phyloP scores from a whole-genome alignment of 2,888 invertebrate genomes.

The Platerodrilus igneus region DNA sequence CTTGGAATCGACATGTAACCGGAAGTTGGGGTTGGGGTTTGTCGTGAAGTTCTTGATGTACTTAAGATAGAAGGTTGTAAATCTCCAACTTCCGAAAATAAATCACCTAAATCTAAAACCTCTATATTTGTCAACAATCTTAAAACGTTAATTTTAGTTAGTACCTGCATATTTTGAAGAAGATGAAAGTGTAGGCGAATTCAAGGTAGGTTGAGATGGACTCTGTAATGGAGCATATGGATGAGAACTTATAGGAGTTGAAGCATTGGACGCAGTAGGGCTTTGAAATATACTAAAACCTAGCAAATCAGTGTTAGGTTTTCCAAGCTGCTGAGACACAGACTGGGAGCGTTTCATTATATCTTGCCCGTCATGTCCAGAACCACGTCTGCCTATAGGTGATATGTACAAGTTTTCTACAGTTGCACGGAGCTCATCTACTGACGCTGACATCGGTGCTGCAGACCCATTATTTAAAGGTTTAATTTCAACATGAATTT shows the following conservation, averaged over 20 bases:
- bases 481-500: constrained; percentile 93
- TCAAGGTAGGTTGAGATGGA: constrained; percentile 63
- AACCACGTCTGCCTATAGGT: constrained; percentile 65
- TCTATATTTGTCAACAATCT: neutral
- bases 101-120: constrained; percentile 68
- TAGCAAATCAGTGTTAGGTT: constrained; percentile 74
- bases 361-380: constrained; percentile 62
- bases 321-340: constrained; percentile 70
- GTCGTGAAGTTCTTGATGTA: constrained; percentile 43
- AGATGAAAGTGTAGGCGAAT: constrained; percentile 59
- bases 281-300: constrained; percentile 74
- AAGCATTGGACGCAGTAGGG: constrained; percentile 77
- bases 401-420: constrained; percentile 85
- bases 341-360: constrained; percentile 69
- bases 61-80: constrained; percentile 50
- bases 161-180: constrained; percentile 53
- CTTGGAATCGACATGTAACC: constrained; percentile 80
- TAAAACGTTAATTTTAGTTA: no score
- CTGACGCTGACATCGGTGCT: constrained; percentile 90
- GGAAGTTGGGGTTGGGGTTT: constrained; percentile 72
- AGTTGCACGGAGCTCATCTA: constrained; percentile 88
- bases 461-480: constrained; percentile 86
- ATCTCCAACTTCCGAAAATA: constrained; percentile 81
- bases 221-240: constrained; percentile 80
- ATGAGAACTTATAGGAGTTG: constrained; percentile 57